These are phyloP conservation scores for Myotis pilosus DNA, from an alignment of 2,797 vertebrate genomes.

Conservation along the genomic window DNA sequence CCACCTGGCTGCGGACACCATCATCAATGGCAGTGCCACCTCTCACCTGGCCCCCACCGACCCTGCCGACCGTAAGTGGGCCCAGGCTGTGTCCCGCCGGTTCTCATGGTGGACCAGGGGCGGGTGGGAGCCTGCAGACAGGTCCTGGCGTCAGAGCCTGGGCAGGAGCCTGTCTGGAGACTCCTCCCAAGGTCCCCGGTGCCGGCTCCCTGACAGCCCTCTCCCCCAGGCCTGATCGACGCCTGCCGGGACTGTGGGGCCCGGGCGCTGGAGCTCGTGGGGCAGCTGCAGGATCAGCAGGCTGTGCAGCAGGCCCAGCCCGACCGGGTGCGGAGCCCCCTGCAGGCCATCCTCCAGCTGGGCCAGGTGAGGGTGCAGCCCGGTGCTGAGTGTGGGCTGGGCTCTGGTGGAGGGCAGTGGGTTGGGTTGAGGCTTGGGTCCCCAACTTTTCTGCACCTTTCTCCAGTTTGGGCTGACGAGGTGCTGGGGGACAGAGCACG, in stretches of 20 bases:
- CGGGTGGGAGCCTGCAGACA: not conserved
- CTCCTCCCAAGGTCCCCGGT: accelerated
- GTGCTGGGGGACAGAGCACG: not conserved
- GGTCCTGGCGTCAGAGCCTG: not conserved
- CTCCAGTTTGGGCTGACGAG: not conserved
- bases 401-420: accelerated
- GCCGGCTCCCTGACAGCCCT: accelerated
- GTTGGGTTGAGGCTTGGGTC: accelerated
- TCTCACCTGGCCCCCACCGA: slow-evolving; percentile 94
- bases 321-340: slow-evolving; percentile 76
- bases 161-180: accelerated
- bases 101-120: accelerated
- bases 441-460: accelerated
- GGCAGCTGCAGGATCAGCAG: slow-evolving; percentile 88
- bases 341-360: slow-evolving; percentile 89
- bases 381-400: accelerated
- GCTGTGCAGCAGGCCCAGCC: slow-evolving; percentile 86
- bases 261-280: slow-evolving; percentile 87
- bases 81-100: accelerated
- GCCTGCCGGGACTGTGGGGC: slow-evolving; percentile 90
- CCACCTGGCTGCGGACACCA: slow-evolving; percentile 92
- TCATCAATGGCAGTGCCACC: slow-evolving; percentile 92
- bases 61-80: slow-evolving; percentile 90
- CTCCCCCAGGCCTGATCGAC: slow-evolving; percentile 87
- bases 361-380: slow-evolving; percentile 87